Conservation (phyloP, 2,888 invertebrate genomes). For the Myopa testacea region DNA sequence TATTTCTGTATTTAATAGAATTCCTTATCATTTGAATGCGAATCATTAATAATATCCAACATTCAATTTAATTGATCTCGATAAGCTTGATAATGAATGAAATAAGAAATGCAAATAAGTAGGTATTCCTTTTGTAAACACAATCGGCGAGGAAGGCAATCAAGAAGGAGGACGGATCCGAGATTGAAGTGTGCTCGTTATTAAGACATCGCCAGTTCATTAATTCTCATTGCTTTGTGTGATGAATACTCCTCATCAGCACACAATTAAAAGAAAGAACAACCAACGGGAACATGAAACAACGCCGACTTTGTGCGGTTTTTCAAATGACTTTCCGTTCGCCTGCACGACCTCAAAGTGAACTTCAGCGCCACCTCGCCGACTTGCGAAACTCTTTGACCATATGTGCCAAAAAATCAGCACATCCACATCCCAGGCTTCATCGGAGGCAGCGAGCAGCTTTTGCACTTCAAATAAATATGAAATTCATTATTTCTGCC, state of each 20-base stretch:
- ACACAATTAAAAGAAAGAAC: background rate
- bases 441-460: constrained; percentile 11
- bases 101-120: background rate
- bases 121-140: too few species aligned
- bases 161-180: too few species aligned
- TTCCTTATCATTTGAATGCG: background rate
- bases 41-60: background rate
- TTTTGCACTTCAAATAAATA: constrained; percentile 45
- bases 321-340: constrained; percentile 13
- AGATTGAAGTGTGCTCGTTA: background rate
- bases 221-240: background rate
- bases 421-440: background rate
- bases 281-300: background rate
- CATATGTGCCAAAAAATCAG: constrained; percentile 56
- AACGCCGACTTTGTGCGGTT: background rate
- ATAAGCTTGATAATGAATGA: constrained; percentile 5
- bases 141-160: too few species aligned
- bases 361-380: background rate
- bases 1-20: too few species aligned
- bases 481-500: constrained; percentile 38
- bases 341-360: constrained; percentile 28
- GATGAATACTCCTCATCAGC: background rate
- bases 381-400: constrained; percentile 48
- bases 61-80: constrained; percentile 11
- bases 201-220: background rate